Base-by-base conservation (phyloP, 2,113 vertebrate genomes). In the Corynorhinus townsendii region DNA sequence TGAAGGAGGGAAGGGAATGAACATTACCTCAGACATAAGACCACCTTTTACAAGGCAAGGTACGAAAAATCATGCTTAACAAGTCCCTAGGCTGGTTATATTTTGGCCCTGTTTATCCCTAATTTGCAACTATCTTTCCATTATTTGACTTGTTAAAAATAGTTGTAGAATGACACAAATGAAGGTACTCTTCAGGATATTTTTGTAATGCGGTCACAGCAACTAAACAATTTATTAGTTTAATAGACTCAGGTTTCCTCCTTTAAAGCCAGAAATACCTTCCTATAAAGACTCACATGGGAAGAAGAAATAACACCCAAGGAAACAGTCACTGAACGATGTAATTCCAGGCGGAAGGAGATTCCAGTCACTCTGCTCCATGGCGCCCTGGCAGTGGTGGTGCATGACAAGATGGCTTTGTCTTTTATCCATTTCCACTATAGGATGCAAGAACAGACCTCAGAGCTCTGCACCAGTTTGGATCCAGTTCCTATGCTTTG, bases 231-330 rank as follows among this genome's bases (percentile, higher is more conserved):
- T 15, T 47, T 7, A 86, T 83, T 24, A 9, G 24, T 80, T 92
- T 94, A 81, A 69, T 75, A 66, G 30, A 77, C 49, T 81, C 16
- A 56, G 43, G 16, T 71, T 90, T 94, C 73, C 47, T 86, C 71
- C 52, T 66, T 91, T 86, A 62, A 91, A 73, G 49, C 24, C 19
- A 75, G 62, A 93, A 95, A 76, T 24, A 62, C 45, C 22, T 93
- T 89, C 75, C 69, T 47, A 22, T 33, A 11, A 54, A 94, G 79
- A 22, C 7, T 72, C 38, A 40, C 22, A 20, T 19, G 28, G 24
- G 69, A 91, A 93, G 40, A 94, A 89, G 40, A 93, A 86, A 83
- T 45, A 52, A 47, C 5, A 83, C n/a, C 45, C 83, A 77, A 54
- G n/a, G 54, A 69, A 92, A 64, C 12, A 56, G 45, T 62, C 10